Conservation (phyloP, 2,797 vertebrate genomes). For the Acanthurus lineatus region DNA sequence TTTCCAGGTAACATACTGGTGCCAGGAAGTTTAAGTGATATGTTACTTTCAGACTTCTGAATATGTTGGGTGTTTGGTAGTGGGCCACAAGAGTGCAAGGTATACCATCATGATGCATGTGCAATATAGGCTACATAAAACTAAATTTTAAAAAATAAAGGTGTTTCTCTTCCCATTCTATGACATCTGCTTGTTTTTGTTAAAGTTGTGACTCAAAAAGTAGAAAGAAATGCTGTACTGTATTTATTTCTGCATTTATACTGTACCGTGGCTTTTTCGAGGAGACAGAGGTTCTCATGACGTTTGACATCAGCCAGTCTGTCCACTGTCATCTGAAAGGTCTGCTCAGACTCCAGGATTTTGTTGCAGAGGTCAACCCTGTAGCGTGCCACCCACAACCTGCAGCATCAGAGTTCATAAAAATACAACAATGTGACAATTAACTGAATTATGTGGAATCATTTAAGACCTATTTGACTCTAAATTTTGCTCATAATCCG, state of each 20-base stretch:
- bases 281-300: constrained; percentile 86
- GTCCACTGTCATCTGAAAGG: constrained; percentile 88
- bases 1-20: not conserved
- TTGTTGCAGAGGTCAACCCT: constrained; percentile 81
- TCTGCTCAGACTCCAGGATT: constrained; percentile 78
- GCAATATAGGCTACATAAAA: too few species aligned
- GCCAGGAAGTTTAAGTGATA: not conserved
- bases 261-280: constrained; percentile 82
- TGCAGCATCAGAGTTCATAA: constrained; percentile 64
- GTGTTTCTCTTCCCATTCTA: not conserved
- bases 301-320: constrained; percentile 88
- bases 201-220: not conserved
- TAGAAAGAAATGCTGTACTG: not conserved
- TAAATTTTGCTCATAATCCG: not conserved
- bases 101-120: too few species aligned
- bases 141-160: too few species aligned
- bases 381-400: constrained; percentile 90
- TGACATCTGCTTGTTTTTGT: not conserved
- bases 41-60: not conserved
- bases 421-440: not conserved
- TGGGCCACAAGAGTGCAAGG: not conserved
- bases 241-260: constrained; percentile 1
- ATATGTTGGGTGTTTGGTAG: not conserved
- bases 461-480: not conserved
- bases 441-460: not conserved